Evolutionary conservation across 2,797 vertebrate genomes (phyloP).

Genomic region (Borostomias antarcticus): DNA sequence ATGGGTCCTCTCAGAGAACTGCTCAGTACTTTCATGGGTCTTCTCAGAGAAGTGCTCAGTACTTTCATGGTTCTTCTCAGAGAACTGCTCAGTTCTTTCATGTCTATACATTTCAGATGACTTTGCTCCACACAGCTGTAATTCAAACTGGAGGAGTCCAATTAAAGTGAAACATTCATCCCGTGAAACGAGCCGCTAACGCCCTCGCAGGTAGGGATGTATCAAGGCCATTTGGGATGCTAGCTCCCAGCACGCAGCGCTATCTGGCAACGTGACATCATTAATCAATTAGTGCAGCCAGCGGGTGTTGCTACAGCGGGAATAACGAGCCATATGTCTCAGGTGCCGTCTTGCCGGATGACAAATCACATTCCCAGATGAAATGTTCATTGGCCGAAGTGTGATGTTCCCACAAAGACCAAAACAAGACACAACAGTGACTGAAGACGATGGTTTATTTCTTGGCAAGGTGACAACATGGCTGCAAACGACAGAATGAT

Average conservation of each 20-base stretch:
- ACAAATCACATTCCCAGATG: background rate
- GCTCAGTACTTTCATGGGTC: no score
- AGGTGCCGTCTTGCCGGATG: background rate
- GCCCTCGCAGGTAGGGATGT: background rate
- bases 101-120: background rate
- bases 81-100: no score
- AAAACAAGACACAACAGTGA: no score
- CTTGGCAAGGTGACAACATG: no score
- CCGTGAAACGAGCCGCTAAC: background rate
- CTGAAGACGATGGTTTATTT: no score
- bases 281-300: conserved; percentile 2
- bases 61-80: no score
- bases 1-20: background rate
- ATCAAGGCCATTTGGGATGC: background rate
- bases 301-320: background rate
- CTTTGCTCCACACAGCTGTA: background rate
- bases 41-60: no score
- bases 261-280: background rate
- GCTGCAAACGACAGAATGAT: no score
- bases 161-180: background rate
- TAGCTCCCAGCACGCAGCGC: conserved; percentile 2
- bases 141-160: background rate
- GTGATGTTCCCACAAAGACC: background rate
- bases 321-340: background rate
- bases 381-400: background rate